Evolutionary conservation across 2,113 vertebrate genomes (phyloP), one percentile per base, ranked within the genome.

Genomic region (Anarhynchus alexandrinus): DNA sequence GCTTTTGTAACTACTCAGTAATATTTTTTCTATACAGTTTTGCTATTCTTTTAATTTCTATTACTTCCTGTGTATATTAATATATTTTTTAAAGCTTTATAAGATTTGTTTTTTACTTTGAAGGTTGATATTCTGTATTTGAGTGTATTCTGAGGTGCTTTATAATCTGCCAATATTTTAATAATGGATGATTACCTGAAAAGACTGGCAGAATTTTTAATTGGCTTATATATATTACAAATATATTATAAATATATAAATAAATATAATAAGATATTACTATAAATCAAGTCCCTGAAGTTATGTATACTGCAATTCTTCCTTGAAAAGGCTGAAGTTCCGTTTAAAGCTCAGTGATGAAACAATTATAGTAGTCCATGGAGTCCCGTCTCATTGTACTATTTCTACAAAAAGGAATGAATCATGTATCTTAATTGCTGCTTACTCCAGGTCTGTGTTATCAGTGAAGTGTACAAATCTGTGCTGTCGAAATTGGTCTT

Each of bases 401-500:
- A 7, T 22, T 82, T 36, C n/a, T 93, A 3, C 12, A 38, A 20
- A 74, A 59, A 79, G 7, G 34, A 82, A 36, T 36, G 3, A 82
- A 26, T 82, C 2, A 0, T 7, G 1, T 58, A 4, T 49, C 40
- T 43, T 74, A 73, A 36, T 38, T 76, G 12, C 47, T 71, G 11
- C 61, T 70, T 58, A 17, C 8, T 67, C 21, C 21, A n/a, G 15
- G 4, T 70, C 12, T 74, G 55, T 70, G 23, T 64, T 86, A 20
- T 4, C 65, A 74, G 22, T 3, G 3, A 57, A 52, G 14, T 27
- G 11, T 71, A 6, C 9, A 1, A 5, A 27, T 36, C 36, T 77
- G 26, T 78, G 34, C 14, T 21, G 18, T 5, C 1, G 2, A 61
- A 73, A 70, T 52, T 0, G 0, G 9, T 32, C 30, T 65, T 85